Percentiles rank a stretch among this genome's conserved stretches.
Conservation (phyloP, 2,888 invertebrate genomes). For the Scaptomyza polygonia region DNA sequence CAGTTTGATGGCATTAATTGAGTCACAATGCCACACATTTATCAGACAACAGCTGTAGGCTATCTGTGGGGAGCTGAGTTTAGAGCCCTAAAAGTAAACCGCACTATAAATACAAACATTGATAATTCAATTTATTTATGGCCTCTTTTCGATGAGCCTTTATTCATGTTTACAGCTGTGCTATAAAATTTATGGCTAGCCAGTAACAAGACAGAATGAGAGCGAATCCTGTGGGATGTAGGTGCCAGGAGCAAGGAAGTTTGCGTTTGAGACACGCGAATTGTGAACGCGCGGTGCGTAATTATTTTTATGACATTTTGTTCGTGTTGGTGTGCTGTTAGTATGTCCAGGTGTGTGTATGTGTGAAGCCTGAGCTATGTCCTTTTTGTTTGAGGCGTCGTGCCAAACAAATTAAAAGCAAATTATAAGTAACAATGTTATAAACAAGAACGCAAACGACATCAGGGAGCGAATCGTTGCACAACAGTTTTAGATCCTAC, state of each 20-base stretch:
- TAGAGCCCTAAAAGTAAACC: slow-evolving; percentile 37
- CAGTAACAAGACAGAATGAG: background rate
- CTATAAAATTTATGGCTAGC: slow-evolving; percentile 68
- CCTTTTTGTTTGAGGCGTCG: slow-evolving; percentile 21
- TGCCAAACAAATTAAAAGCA: slow-evolving; percentile 81
- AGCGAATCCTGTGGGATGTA: background rate
- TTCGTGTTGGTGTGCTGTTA: background rate
- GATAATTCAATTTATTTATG: slow-evolving; percentile 77
- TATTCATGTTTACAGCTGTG: slow-evolving; percentile 73
- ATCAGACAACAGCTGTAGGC: slow-evolving; percentile 51
- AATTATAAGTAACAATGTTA: slow-evolving; percentile 72
- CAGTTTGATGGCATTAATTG: slow-evolving; percentile 46
- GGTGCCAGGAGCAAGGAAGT: slow-evolving; percentile 16
- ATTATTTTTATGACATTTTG: slow-evolving; percentile 79
- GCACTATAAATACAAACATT: slow-evolving; percentile 67
- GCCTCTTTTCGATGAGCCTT: slow-evolving; percentile 75
- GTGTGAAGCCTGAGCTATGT: slow-evolving; percentile 18
- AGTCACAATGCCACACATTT: slow-evolving; percentile 48
- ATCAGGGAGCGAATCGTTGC: background rate
- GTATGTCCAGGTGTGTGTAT: slow-evolving; percentile 10
- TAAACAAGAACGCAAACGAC: slow-evolving; percentile 43
- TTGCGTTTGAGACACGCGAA: slow-evolving; percentile 56
- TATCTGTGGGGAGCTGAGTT: slow-evolving; percentile 12
- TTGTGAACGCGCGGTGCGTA: slow-evolving; percentile 64
- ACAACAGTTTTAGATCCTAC: slow-evolving; percentile 33